These are phyloP conservation scores for Lithophane semibrunnea DNA, from an alignment of 2,888 invertebrate species.

Conservation along the genomic window DNA sequence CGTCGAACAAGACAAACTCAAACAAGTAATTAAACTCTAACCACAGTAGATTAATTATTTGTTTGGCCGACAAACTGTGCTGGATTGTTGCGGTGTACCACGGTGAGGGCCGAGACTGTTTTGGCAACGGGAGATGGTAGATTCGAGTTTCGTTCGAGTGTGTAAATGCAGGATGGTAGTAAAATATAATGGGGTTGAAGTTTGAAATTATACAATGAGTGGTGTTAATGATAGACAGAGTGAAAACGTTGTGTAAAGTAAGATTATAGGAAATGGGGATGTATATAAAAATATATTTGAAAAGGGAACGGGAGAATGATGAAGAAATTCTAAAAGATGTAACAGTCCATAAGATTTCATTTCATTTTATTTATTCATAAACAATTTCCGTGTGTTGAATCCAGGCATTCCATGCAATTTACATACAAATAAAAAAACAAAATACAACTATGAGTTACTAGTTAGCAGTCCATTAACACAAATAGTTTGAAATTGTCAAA, in stretches of 20 bases:
- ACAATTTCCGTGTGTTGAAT: too few species aligned
- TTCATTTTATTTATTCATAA: too few species aligned
- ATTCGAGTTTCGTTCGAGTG: constrained; percentile 55
- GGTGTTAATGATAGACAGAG: background rate
- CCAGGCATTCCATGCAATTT: too few species aligned
- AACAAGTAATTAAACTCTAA: constrained; percentile 88
- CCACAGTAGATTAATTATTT: constrained; percentile 87
- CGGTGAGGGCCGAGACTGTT: constrained; percentile 58
- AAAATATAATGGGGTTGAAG: constrained; percentile 11
- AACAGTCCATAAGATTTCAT: background rate
- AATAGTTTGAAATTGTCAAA: too few species aligned
- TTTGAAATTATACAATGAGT: background rate
- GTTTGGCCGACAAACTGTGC: constrained; percentile 83
- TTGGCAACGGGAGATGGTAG: constrained; percentile 23
- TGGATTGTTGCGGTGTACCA: constrained; percentile 70
- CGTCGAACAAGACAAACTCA: constrained; percentile 79
- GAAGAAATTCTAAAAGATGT: background rate
- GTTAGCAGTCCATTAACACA: too few species aligned
- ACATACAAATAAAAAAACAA: too few species aligned
- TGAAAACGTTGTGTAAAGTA: background rate
- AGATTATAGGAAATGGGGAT: background rate
- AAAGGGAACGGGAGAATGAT: background rate
- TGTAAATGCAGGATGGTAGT: constrained; percentile 8
- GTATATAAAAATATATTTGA: background rate
- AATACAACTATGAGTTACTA: too few species aligned